Base-by-base conservation (phyloP, 2,888 invertebrate species). In the Agrotis segetum region DNA sequence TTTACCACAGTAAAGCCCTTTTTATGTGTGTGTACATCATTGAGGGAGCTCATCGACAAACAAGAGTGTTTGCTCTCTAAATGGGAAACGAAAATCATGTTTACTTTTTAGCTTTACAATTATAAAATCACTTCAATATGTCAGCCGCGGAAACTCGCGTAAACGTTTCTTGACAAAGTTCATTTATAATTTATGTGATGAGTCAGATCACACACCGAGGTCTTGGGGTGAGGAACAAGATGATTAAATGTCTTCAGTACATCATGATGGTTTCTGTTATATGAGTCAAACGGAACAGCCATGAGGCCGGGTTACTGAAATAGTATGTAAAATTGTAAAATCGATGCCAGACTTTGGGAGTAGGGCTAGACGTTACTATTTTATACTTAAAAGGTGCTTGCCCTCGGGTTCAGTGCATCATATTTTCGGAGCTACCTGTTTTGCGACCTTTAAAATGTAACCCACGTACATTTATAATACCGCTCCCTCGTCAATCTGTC, bases 61-160 rank as follows among this genome's bases (percentile, higher is more conserved):
- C 89, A 90, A 79, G 79, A 77, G 72, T 91, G 89, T 92, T 92
- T 92, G 85, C 89, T 85, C 85, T 85, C 83, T 85, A 88, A 88
- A 89, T 90, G 90, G 89, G 87, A 89, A 90, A 89, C 87, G 91
- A 89, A 91, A 92, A 90, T 91, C 89, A 87, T 92, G 91, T 92
- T 92, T 90, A 88, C 90, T 81, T 87, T 90, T 88, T 85, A 89
- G 91, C 91, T 91, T 88, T 86, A 88, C 89, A 91, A 91, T 90
- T 89, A 90, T 86, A 85, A 86, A 89, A 81, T 87, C 85, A 79
- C 81, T 82, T 78, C 79, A 85, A 83, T 84, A 83, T 82, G 83
- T 86, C 81, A 65, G 66, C 49, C 59, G 67, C 58, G 75, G 75
- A 69, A 70, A 74, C 66, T 68, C 62, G 77, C 74, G 78, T 53